Conservation (phyloP, 1,140 invertebrate genomes). For the Pseudomyrmex pallidus region DNA sequence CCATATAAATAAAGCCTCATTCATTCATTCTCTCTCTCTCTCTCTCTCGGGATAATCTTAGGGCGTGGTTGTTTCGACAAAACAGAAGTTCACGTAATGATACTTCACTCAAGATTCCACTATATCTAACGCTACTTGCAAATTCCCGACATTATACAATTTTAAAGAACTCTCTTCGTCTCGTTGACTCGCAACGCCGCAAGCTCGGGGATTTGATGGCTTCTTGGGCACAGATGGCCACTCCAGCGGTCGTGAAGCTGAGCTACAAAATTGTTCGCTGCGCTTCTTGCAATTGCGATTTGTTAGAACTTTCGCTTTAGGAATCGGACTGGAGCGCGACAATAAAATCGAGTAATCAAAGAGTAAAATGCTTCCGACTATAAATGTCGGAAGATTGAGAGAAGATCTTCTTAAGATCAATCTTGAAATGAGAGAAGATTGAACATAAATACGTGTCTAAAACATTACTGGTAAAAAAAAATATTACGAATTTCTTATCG, state of each 20-base stretch:
- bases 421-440: too few species aligned
- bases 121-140: too few species aligned
- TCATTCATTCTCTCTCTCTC: too few species aligned
- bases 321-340: neutral
- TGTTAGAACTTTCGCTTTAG: neutral
- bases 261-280: neutral
- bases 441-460: neutral
- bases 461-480: too few species aligned
- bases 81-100: neutral
- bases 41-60: too few species aligned
- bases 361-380: neutral
- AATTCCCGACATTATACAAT: neutral
- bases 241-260: neutral
- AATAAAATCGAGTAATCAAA: conserved; percentile 17
- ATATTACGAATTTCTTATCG: too few species aligned
- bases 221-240: conserved; percentile 1
- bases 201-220: neutral
- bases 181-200: neutral
- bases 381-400: too few species aligned
- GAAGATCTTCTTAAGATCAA: too few species aligned
- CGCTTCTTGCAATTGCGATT: conserved; percentile 12
- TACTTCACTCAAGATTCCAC: neutral
- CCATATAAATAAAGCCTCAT: too few species aligned
- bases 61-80: too few species aligned
- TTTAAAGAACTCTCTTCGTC: conserved; percentile 10